Percentiles rank a stretch among this genome's conserved stretches.
Conservation (phyloP, 1,140 invertebrate genomes). For the Dinothrombium tinctorium region DNA sequence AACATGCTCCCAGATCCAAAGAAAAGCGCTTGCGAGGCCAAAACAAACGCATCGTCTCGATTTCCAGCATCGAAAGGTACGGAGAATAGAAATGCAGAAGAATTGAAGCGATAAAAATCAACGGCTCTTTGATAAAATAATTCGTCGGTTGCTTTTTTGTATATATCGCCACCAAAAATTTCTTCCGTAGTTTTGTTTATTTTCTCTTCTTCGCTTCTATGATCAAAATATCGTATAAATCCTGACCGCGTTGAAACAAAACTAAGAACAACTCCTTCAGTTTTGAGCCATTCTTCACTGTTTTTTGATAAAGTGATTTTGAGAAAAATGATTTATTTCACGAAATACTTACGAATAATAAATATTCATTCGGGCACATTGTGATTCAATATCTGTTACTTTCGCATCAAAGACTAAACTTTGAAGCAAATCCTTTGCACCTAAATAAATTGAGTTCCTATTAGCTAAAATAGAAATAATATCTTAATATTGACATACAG, state of each 20-base stretch:
- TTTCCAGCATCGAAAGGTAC: conserved; percentile 39
- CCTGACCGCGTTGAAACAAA: conserved; percentile 75
- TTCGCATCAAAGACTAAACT: conserved; percentile 50
- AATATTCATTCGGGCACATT: no score
- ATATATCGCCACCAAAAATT: not conserved
- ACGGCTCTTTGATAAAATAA: conserved; percentile 79
- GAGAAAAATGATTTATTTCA: no score
- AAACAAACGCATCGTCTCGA: no score
- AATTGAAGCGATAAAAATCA: conserved; percentile 53
- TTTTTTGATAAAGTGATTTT: no score
- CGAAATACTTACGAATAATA: no score
- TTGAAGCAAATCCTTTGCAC: conserved; percentile 55
- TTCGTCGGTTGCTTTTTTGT: conserved; percentile 40
- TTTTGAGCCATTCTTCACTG: no score
- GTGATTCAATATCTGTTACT: conserved; percentile 12
- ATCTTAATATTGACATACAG: no score
- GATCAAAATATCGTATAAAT: conserved; percentile 49
- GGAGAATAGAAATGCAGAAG: conserved; percentile 62
- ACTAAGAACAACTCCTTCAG: conserved; percentile 51
- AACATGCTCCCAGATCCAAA: conserved; percentile 46
- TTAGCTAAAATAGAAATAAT: no score
- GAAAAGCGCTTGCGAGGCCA: conserved; percentile 70
- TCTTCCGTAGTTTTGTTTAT: conserved; percentile 2
- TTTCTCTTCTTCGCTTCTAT: conserved; percentile 12
- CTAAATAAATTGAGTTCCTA: no score